Conservation (phyloP, 2,888 invertebrate species). For the Hypomecis atomaria region DNA sequence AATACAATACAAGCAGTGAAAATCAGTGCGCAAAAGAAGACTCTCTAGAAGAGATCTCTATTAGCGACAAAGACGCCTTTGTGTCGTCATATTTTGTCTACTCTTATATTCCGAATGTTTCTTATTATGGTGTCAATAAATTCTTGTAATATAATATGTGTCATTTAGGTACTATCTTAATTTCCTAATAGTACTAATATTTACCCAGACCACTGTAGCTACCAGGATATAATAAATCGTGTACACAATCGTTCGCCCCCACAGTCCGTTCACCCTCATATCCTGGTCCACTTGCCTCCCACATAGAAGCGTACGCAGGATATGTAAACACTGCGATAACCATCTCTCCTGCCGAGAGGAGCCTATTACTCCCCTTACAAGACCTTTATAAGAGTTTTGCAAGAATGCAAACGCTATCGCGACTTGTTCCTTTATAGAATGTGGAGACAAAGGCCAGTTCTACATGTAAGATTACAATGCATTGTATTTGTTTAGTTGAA, state of each 20-base stretch:
- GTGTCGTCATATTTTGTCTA: too few species aligned
- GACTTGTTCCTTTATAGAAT: not conserved
- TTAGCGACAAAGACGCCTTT: too few species aligned
- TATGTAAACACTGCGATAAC: slow-evolving; percentile 37
- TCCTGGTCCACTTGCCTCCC: slow-evolving; percentile 61
- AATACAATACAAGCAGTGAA: too few species aligned
- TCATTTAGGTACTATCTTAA: too few species aligned
- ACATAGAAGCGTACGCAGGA: slow-evolving; percentile 47
- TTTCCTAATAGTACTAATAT: too few species aligned
- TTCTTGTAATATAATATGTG: too few species aligned
- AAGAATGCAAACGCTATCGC: slow-evolving; percentile 18
- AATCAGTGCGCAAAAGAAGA: too few species aligned
- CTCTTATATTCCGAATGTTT: too few species aligned
- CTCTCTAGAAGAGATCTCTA: too few species aligned
- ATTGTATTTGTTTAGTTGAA: too few species aligned
- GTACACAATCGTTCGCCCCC: slow-evolving; percentile 47
- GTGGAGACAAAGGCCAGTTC: not conserved
- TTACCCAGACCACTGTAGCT: not conserved
- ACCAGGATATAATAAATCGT: slow-evolving; percentile 14
- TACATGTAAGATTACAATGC: too few species aligned
- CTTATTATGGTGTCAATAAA: too few species aligned
- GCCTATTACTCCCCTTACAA: slow-evolving; percentile 38
- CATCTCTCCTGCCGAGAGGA: slow-evolving; percentile 39
- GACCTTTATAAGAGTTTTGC: slow-evolving; percentile 13
- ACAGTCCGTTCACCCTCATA: slow-evolving; percentile 49